Evolutionary conservation across 2,797 vertebrate species (phyloP).

Genomic region (Manis pentadactyla): DNA sequence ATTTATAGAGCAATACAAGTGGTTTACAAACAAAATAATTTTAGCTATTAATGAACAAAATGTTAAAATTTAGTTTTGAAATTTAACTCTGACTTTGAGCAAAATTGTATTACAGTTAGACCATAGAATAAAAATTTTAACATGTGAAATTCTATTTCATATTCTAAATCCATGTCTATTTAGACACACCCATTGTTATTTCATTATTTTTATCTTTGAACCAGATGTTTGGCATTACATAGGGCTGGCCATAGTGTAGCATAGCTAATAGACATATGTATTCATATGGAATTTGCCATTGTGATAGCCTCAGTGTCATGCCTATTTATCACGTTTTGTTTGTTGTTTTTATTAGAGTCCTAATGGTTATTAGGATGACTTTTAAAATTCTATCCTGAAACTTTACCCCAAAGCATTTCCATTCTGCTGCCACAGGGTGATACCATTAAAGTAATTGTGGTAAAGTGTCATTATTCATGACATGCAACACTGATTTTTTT

Average conservation of each 20-base stretch:
- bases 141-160: background rate
- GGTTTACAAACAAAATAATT: background rate
- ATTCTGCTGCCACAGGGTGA: background rate
- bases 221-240: background rate
- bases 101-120: background rate
- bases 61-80: background rate
- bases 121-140: background rate
- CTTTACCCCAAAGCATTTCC: background rate
- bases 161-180: background rate
- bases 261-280: background rate
- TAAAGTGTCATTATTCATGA: background rate
- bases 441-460: background rate
- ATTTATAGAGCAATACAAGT: background rate
- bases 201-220: background rate
- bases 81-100: background rate
- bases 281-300: background rate
- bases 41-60: slow-evolving; percentile 32
- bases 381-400: background rate
- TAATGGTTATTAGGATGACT: background rate
- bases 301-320: background rate
- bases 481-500: background rate
- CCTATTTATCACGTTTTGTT: background rate
- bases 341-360: background rate
- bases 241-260: background rate
- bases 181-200: background rate